Evolutionary conservation across 2,888 invertebrate species (phyloP), one percentile per base, ranked within the genome.

Genomic region (Aphidoletes aphidimyza): DNA sequence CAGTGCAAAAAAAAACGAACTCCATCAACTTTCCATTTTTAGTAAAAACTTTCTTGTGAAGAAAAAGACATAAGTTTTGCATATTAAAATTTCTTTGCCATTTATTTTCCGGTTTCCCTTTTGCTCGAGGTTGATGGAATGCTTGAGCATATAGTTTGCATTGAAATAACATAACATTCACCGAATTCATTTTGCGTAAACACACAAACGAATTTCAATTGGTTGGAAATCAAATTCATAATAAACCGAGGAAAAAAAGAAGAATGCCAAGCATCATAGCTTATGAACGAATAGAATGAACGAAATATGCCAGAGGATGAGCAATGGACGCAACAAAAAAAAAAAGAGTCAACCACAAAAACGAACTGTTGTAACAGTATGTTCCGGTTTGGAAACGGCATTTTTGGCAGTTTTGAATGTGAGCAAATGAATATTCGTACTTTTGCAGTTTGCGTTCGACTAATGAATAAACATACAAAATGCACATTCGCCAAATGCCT

Each of bases 381-480:
- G 69, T 54, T 54, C 54, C 54, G 69, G 69, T 69, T n/a, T 11
- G 54, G 3, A 69, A 34, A 69, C 26, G 30, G 30, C 14, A 30
- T 30, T 30, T 11, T 30, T 17, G 69, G 30, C 69, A 30, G 26
- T 69, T 69, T 69, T 30, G 69, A 11, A 17, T n/a, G 14, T 2
- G 17, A 69, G 26, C 5, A 17, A 47, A 47, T 11, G 19, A 26
- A 54, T 54, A 69, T 69, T 69, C 34, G 34, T 30, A 0, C 54
- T 54, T 30, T 30, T 69, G 30, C 69, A 69, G n/a, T n/a, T 69
- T 69, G 26, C 1, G 0, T 1, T 69, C 14, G 69, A 69, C 69
- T 69, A 69, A 69, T 69, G 69, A 69, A 69, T 69, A 69, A 69
- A 69, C 34, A 69, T 69, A 69, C 69, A 30, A 69, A 69, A 69